Conservation (phyloP, 2,797 vertebrate genomes). For the Allochrocebus solatus region DNA sequence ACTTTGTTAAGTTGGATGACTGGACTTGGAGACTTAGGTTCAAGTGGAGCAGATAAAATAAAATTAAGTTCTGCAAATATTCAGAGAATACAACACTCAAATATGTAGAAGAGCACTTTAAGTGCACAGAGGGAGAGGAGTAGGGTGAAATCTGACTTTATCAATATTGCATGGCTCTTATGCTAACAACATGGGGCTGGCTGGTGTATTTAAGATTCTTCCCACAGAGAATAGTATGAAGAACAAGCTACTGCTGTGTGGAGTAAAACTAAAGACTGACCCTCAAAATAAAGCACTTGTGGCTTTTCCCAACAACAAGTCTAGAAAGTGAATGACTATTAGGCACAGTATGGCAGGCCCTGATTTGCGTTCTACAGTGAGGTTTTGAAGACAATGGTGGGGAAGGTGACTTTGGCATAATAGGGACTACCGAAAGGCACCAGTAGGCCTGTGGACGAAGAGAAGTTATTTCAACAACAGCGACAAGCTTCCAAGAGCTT, state of each 20-base stretch:
- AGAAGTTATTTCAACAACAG: slow-evolving; percentile 27
- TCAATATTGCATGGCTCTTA: background rate
- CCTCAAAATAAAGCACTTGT: background rate
- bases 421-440: background rate
- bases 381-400: background rate
- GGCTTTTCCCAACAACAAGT: background rate
- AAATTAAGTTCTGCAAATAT: slow-evolving; percentile 46
- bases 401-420: background rate
- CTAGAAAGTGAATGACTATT: background rate
- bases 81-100: background rate
- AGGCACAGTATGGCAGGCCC: background rate
- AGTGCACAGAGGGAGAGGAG: background rate
- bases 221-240: background rate
- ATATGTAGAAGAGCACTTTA: background rate
- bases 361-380: background rate
- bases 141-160: background rate
- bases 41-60: slow-evolving; percentile 23
- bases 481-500: background rate
- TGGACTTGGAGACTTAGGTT: slow-evolving; percentile 9
- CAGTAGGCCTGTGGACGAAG: background rate
- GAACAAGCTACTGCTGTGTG: background rate
- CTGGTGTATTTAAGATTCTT: background rate
- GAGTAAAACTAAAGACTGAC: background rate
- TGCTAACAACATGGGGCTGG: background rate
- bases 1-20: slow-evolving; percentile 28